A percentile compares a stretch with the other conserved stretches of the same genome.
Evolutionary conservation across 2,113 vertebrate genomes (phyloP).

Genomic region (Sinocyclocheilus maitianheensis): DNA sequence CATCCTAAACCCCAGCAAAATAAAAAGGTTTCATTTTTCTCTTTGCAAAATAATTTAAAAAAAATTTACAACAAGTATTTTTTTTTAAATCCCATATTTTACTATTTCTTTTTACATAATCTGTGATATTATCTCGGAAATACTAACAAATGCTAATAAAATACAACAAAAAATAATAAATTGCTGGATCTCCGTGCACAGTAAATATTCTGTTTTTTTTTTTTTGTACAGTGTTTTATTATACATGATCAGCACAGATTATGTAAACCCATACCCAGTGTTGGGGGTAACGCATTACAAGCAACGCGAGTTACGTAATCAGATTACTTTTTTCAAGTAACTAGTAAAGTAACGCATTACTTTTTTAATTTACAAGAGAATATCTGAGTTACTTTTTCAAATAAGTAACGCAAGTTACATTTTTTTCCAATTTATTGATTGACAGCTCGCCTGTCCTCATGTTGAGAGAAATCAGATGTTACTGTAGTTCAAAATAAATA

Average conservation of each 20-base stretch:
- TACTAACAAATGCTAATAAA: background rate
- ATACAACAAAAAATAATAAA: background rate
- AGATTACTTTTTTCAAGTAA: too few relatives aligned
- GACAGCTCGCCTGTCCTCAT: too few relatives aligned
- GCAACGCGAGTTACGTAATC: too few relatives aligned
- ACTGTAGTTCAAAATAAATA: too few relatives aligned
- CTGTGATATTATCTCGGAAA: background rate
- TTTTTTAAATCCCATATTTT: background rate
- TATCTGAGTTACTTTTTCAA: too few relatives aligned
- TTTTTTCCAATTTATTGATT: too few relatives aligned
- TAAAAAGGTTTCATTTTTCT: background rate
- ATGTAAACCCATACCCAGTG: constrained; percentile 71
- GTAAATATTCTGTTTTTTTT: background rate
- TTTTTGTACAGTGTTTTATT: background rate
- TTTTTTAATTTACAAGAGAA: too few relatives aligned
- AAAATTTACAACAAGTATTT: too few relatives aligned
- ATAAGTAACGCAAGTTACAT: too few relatives aligned
- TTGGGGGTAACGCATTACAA: too few relatives aligned
- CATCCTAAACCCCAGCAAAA: background rate
- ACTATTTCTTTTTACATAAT: background rate
- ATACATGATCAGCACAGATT: background rate
- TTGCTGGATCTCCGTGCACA: background rate
- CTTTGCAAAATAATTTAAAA: background rate
- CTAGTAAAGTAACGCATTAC: too few relatives aligned
- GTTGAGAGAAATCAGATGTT: too few relatives aligned